Evolutionary conservation across 2,797 vertebrate species (phyloP), one percentile per base, ranked within the genome.

Genomic region (Dipus sagitta): DNA sequence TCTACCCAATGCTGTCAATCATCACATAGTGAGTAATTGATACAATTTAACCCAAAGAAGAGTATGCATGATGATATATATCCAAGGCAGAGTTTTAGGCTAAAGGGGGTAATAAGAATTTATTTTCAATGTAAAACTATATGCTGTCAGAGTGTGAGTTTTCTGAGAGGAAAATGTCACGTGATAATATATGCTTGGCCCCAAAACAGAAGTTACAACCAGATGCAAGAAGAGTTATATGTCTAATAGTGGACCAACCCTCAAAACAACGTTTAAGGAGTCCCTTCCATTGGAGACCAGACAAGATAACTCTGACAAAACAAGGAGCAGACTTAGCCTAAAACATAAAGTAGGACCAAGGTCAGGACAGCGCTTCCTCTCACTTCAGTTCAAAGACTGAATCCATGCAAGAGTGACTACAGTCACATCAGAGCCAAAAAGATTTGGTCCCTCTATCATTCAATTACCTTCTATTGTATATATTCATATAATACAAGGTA

Each of bases 391-490:
- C 77, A 88, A 54, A 91, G 64, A 74, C 26, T 82, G 18, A 20
- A 3, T 86, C 92, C 70, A 78, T 62, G n/a, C 47, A 87, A 18
- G 26, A 67, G n/a, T 81, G 58, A 6, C 28, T 90, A 78, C 28
- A 88, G 71, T 30, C 65, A 86, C 2, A 68, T 68, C 64, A 86
- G 47, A 72, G 6, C 85, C 20, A 38, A 89, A 42, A 91, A 15
- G 5, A 86, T 77, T 89, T 89, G 90, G 14, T 81, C 26, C 21
- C 21, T 89, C 62, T 70, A 79, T 78, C 92, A 79, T 76, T 90
- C 67, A 87, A 80, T 82, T 75, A 82, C n/a, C 87, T 83, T 47
- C 74, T 92, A 71, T 85, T 96, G 84, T 79, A 85, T 26, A 79
- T 75, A 47, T 68, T 64, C 11, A 65, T 80, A 80, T 70, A 42